Evolutionary conservation across 2,113 vertebrate species (phyloP).

Genomic region (Neotoma lepida): DNA sequence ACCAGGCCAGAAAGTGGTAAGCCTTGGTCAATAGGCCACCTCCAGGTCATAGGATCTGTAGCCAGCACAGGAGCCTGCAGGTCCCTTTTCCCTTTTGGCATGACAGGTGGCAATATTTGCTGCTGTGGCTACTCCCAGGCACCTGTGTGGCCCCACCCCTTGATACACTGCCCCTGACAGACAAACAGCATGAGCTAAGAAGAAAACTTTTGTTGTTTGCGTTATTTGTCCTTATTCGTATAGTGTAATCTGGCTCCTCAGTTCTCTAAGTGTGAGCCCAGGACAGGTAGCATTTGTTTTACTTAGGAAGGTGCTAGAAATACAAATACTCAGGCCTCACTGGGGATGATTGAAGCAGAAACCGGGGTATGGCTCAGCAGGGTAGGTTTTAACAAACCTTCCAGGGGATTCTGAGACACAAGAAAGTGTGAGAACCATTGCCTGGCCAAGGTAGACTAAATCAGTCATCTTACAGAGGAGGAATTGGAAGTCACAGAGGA

Average conservation of each 20-base stretch:
- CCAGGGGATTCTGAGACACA: neutral
- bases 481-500: neutral
- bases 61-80: neutral
- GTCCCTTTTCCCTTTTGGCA: neutral
- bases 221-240: neutral
- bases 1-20: neutral
- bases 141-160: neutral
- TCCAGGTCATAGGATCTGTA: neutral
- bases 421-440: neutral
- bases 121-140: neutral
- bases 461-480: neutral
- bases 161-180: neutral
- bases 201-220: neutral
- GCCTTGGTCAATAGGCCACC: fast-evolving
- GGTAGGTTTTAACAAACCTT: neutral
- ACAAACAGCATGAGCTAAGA: neutral
- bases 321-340: neutral
- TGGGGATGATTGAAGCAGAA: neutral
- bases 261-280: neutral
- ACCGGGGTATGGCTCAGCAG: neutral
- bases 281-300: neutral
- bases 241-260: neutral
- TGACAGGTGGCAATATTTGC: fast-evolving
- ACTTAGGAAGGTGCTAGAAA: neutral
- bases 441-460: neutral